phyloP scores from a whole-genome alignment of 2,113 vertebrate species.

The Ammodytes dubius region DNA sequence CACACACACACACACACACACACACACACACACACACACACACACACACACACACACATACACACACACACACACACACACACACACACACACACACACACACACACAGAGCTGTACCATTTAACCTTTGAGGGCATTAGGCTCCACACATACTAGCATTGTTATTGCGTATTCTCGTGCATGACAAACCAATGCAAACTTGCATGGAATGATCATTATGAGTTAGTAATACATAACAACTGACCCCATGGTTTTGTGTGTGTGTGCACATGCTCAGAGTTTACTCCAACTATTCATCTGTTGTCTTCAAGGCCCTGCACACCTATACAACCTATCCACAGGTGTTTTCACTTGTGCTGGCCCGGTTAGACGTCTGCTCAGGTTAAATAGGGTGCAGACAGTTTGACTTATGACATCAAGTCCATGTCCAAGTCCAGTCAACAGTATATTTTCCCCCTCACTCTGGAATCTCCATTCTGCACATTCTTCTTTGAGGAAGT shows the following conservation, averaged over 20 bases:
- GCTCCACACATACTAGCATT: background rate
- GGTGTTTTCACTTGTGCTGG: background rate
- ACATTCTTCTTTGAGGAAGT: no score
- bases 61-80: background rate
- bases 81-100: background rate
- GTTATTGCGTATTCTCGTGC: background rate
- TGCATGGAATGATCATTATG: background rate
- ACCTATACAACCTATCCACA: no score
- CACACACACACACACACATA: slow-evolving; percentile 1
- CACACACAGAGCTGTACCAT: background rate
- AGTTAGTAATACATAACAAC: background rate
- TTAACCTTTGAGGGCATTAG: slow-evolving; percentile 5
- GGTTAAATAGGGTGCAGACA: background rate
- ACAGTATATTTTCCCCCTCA: no score
- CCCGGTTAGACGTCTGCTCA: background rate
- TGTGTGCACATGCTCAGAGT: background rate
- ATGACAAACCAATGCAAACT: background rate
- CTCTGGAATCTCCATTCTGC: no score
- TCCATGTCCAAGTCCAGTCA: background rate
- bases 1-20: slow-evolving; percentile 6
- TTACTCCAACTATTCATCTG: no score
- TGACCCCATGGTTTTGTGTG: background rate
- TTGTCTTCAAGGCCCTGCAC: background rate
- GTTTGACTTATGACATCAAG: background rate
- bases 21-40: background rate